These are phyloP conservation scores for Micrastur ruficollis DNA, from an alignment of 2,797 vertebrate species.

Conservation along the genomic window DNA sequence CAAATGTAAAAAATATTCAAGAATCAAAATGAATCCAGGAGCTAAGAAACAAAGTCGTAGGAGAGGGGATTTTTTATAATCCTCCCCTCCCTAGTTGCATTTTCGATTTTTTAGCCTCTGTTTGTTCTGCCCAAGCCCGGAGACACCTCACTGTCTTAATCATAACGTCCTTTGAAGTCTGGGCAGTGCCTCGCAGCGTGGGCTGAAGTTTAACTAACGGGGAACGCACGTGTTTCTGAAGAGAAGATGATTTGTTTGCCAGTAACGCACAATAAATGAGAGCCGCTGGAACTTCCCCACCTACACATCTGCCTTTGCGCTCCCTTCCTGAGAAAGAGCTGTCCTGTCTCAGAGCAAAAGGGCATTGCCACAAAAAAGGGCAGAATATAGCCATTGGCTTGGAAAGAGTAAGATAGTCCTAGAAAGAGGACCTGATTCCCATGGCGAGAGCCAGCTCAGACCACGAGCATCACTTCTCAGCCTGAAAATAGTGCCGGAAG, in stretches of 20 bases:
- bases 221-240: background rate
- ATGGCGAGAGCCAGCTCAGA: background rate
- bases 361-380: background rate
- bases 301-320: constrained; percentile 6
- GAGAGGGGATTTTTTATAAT: background rate
- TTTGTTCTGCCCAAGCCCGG: background rate
- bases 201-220: background rate
- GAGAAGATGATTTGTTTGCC: background rate
- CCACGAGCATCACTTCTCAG: background rate
- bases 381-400: background rate
- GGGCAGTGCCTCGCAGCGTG: background rate
- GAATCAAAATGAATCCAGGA: background rate
- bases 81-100: background rate
- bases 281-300: constrained; percentile 53
- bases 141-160: constrained; percentile 3
- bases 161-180: background rate
- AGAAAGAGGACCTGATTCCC: background rate
- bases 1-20: background rate
- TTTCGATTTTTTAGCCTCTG: background rate
- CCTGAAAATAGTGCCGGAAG: background rate
- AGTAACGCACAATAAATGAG: background rate
- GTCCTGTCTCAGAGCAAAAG: background rate
- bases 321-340: background rate
- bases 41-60: background rate
- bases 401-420: background rate